These are phyloP conservation scores for Pycnomerus fuliginosus DNA, from an alignment of 2,888 invertebrate genomes.

Conservation along the genomic window DNA sequence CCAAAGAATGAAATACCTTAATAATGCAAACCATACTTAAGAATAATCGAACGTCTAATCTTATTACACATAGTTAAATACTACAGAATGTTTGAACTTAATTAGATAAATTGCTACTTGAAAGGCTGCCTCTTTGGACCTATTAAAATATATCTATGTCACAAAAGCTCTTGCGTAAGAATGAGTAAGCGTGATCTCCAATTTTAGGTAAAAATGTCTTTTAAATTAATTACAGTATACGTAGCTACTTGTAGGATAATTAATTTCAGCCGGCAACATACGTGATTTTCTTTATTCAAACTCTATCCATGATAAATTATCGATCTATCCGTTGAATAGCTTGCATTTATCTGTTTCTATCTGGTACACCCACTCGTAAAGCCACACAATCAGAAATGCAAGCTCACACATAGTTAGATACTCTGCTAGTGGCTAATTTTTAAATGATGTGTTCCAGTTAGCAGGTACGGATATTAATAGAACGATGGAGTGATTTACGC, in stretches of 20 bases:
- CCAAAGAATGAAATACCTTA: too few species aligned
- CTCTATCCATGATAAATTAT: slow-evolving; percentile 28
- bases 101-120: too few species aligned
- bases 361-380: slow-evolving; percentile 38
- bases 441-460: slow-evolving; percentile 36
- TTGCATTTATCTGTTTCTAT: slow-evolving; percentile 32
- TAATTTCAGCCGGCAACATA: slow-evolving; percentile 16
- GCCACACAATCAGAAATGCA: slow-evolving; percentile 36
- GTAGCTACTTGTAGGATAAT: slow-evolving; percentile 13
- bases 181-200: too few species aligned
- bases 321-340: slow-evolving; percentile 21
- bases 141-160: too few species aligned
- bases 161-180: too few species aligned
- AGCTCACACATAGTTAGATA: slow-evolving; percentile 20
- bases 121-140: too few species aligned
- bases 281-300: slow-evolving; percentile 20
- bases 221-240: too few species aligned
- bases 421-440: slow-evolving; percentile 1
- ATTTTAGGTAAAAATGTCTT: too few species aligned
- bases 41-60: too few species aligned
- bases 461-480: slow-evolving; percentile 25
- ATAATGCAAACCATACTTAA: too few species aligned
- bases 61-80: too few species aligned
- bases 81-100: too few species aligned
- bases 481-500: slow-evolving; percentile 36